These are phyloP conservation scores for Trogon surrucura DNA, from an alignment of 2,113 vertebrate genomes.

Conservation along the genomic window DNA sequence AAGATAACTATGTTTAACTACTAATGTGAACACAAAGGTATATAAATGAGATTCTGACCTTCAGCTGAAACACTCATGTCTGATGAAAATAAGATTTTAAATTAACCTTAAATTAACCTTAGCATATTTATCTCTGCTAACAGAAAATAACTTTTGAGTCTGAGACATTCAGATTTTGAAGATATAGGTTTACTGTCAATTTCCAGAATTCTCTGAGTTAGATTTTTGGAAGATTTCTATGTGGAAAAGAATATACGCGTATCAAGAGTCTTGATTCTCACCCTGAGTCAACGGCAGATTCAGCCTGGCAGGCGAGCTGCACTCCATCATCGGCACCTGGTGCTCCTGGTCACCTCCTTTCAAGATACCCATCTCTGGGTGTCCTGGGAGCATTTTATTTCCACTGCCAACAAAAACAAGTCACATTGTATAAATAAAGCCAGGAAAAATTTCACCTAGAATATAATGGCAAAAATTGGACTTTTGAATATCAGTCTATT, in stretches of 20 bases:
- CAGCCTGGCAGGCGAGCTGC: background rate
- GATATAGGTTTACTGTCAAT: background rate
- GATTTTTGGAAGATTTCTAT: background rate
- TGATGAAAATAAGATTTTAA: background rate
- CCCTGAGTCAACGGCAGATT: conserved; percentile 66
- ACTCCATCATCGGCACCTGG: background rate
- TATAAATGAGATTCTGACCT: background rate
- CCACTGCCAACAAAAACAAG: conserved; percentile 58
- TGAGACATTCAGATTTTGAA: background rate
- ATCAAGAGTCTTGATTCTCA: conserved; percentile 18
- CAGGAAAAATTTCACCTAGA: background rate
- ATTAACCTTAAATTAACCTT: background rate
- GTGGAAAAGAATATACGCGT: background rate
- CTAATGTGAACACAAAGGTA: background rate
- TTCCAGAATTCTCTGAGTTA: background rate
- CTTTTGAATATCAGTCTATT: background rate
- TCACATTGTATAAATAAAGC: conserved; percentile 17
- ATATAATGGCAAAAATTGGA: background rate
- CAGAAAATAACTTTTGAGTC: background rate
- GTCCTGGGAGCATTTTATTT: conserved; percentile 25
- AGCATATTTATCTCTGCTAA: background rate
- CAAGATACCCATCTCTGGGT: conserved; percentile 3
- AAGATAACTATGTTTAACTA: background rate
- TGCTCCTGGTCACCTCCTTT: conserved; percentile 51
- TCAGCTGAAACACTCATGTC: background rate